Base-by-base conservation (phyloP, 2,888 invertebrate genomes). In the Sclerodermus sp. region DNA sequence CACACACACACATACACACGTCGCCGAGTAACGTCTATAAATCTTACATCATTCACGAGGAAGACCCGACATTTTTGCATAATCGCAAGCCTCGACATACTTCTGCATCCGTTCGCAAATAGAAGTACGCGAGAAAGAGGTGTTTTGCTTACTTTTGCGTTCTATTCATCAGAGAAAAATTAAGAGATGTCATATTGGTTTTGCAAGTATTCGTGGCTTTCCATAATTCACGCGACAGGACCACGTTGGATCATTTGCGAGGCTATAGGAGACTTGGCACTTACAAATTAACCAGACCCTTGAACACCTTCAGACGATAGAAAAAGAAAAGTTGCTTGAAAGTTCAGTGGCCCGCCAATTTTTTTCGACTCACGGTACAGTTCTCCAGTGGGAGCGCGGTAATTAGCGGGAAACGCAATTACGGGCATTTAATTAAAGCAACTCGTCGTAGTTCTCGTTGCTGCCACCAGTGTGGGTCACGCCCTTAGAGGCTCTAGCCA, bases 361-460 rank as follows among this genome's bases (percentile, higher is more conserved):
- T 64, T 64, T 62, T 66, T 60, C 43, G 32, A 31, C 47, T 44
- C 44, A 51, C 39, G 10, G 38, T 46, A 46, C 42, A 31, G 18
- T 37, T 14, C 43, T 50, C 58, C 47, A 48, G 50, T 53, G 49
- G 49, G 59, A 55, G 40, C 58, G 57, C 62, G 63, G 69, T 68
- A 72, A 72, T 72, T 72, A 72, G 71, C 66, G 71, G 66, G 68
- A 70, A 72, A 69, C 61, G 72, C 66, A 72, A 72, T 72, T 72
- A 72, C 68, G 64, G 65, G 63, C 63, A 72, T 72, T 72, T 72
- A 71, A 72, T 72, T 72, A 72, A 70, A 71, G 64, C 68, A 65
- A 67, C 63, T 70, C 66, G 66, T 61, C 61, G 63, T 57, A 43
- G 54, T 47, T 51, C 43, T 42, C 45, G 18, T 30, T 42, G 18